Percentiles rank a stretch among this genome's conserved stretches.
Conservation (phyloP, 2,888 invertebrate genomes). For the Pilophorus perplexus region DNA sequence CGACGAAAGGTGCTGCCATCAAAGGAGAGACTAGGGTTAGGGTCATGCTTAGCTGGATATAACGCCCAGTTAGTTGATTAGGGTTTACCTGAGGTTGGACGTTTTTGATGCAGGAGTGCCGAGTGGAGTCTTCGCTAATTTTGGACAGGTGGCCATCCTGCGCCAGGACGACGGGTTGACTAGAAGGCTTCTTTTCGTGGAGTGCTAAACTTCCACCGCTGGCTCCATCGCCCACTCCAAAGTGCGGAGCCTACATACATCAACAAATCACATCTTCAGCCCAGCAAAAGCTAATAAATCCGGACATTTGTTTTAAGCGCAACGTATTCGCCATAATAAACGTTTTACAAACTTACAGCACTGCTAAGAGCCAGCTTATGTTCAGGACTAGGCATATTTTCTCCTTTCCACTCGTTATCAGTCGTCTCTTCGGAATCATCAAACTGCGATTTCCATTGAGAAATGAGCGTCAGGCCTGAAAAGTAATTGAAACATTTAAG, state of each 20-base stretch:
- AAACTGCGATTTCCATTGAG: constrained; percentile 94
- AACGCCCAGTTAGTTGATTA: too few species aligned
- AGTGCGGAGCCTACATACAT: constrained; percentile 42
- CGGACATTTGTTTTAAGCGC: too few species aligned
- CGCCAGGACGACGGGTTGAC: constrained; percentile 40
- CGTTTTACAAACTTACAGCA: too few species aligned
- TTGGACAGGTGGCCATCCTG: constrained; percentile 47
- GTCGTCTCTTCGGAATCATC: constrained; percentile 93
- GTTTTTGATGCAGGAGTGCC: constrained; percentile 45
- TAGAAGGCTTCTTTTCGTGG: constrained; percentile 40
- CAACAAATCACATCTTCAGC: too few species aligned
- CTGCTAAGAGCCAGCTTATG: constrained; percentile 51
- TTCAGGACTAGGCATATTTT: constrained; percentile 63
- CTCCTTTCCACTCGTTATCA: constrained; percentile 91
- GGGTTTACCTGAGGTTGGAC: constrained; percentile 44
- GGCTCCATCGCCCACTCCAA: constrained; percentile 38
- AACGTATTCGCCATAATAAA: too few species aligned
- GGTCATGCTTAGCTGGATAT: background rate
- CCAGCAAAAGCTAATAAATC: background rate
- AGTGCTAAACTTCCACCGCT: background rate
- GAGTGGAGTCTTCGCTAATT: constrained; percentile 49
- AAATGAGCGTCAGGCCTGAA: constrained; percentile 67
- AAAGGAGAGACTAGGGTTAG: constrained; percentile 27
- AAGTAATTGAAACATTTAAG: too few species aligned
- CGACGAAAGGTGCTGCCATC: constrained; percentile 32